These are phyloP conservation scores for Apis dorsata DNA, from an alignment of 1,140 invertebrate genomes.

Conservation along the genomic window DNA sequence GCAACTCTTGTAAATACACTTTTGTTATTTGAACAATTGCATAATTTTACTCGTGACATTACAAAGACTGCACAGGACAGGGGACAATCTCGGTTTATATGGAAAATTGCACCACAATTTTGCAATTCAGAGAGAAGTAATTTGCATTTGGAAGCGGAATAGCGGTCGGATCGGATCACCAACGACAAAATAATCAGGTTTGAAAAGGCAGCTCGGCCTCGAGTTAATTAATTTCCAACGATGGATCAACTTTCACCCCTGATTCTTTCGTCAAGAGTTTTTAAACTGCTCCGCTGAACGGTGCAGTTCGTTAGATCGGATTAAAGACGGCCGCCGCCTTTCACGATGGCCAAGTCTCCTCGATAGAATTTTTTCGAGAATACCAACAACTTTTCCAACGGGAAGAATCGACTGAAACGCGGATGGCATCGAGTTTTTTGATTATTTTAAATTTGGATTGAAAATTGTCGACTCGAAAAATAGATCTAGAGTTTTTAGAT, in stretches of 20 bases:
- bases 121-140: background rate
- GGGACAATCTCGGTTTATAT: background rate
- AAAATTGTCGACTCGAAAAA: background rate
- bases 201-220: background rate
- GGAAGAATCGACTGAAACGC: background rate
- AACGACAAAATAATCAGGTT: background rate
- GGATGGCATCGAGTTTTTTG: background rate
- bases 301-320: background rate
- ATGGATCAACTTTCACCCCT: background rate
- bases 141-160: background rate
- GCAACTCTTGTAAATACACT: no score
- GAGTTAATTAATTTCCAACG: conserved; percentile 26
- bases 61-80: background rate
- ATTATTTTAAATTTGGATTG: background rate
- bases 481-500: background rate
- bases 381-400: background rate
- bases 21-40: no score
- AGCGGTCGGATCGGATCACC: no score
- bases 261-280: background rate
- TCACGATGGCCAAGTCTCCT: background rate
- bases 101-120: background rate
- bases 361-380: background rate
- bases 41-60: no score
- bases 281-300: background rate
- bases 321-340: background rate